These are phyloP conservation scores for Dynastes tityus DNA, from an alignment of 2,888 invertebrate species.

Conservation along the genomic window DNA sequence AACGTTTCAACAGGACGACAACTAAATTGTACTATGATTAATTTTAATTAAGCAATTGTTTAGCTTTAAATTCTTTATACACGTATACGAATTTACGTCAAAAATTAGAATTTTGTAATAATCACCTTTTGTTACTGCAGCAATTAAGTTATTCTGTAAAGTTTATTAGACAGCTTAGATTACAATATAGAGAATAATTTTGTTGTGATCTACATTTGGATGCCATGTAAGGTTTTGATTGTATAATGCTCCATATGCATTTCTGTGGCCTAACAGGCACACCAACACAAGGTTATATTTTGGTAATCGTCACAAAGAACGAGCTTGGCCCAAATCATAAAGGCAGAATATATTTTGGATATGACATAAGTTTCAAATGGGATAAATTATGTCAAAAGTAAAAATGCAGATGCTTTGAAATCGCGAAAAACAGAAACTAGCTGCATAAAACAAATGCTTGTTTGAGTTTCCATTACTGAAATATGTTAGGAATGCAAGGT, in stretches of 20 bases:
- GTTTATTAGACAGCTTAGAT: not conserved
- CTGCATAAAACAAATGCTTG: not conserved
- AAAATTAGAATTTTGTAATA: no score
- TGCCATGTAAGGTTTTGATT: not conserved
- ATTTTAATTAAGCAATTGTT: no score
- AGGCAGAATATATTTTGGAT: not conserved
- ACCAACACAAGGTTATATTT: conserved; percentile 8
- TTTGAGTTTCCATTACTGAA: not conserved
- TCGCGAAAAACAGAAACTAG: no score
- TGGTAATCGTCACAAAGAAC: conserved; percentile 11
- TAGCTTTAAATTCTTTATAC: no score
- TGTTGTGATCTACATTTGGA: not conserved
- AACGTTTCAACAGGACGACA: no score
- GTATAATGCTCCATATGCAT: not conserved
- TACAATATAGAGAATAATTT: not conserved
- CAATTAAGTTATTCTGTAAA: not conserved
- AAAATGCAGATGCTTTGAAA: not conserved
- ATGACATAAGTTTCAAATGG: not conserved
- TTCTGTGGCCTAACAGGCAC: not conserved
- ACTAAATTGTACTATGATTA: no score
- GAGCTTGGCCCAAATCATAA: conserved; percentile 6
- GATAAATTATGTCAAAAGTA: no score
- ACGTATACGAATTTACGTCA: no score
- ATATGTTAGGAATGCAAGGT: no score
- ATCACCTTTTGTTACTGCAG: no score